These are phyloP conservation scores for Heliconius ismenius DNA, from an alignment of 2,888 invertebrate species.

Conservation along the genomic window DNA sequence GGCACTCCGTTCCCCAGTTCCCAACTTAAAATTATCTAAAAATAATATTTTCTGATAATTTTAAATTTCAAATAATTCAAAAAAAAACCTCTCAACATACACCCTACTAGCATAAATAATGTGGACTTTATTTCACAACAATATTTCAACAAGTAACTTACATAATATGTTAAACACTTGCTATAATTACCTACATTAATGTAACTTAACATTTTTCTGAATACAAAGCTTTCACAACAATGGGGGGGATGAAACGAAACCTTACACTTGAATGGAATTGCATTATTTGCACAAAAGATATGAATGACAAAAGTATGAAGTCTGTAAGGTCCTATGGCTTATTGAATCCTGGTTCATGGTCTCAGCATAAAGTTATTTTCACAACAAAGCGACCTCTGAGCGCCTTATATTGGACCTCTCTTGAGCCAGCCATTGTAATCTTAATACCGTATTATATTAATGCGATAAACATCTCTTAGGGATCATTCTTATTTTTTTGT, in stretches of 20 bases:
- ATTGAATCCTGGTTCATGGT: constrained; percentile 66
- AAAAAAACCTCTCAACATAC: too few species aligned
- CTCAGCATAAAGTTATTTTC: constrained; percentile 79
- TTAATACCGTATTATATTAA: constrained; percentile 81
- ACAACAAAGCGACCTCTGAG: constrained; percentile 79
- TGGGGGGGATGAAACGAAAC: constrained; percentile 39
- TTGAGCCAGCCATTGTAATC: constrained; percentile 79
- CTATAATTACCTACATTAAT: constrained; percentile 19
- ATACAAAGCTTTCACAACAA: constrained; percentile 42
- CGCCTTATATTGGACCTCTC: constrained; percentile 80
- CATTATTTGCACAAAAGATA: constrained; percentile 70
- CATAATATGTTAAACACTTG: constrained; percentile 5
- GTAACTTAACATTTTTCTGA: constrained; percentile 19
- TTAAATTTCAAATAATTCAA: too few species aligned
- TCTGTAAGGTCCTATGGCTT: constrained; percentile 72
- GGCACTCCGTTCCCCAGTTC: too few species aligned
- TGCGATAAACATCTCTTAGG: constrained; percentile 79
- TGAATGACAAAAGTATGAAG: constrained; percentile 66
- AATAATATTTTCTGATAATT: too few species aligned
- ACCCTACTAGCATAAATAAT: background rate
- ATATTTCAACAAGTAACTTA: background rate
- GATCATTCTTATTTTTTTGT: constrained; percentile 67
- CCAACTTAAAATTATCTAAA: too few species aligned
- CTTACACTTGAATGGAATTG: constrained; percentile 58
- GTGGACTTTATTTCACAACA: background rate